Evolutionary conservation across 2,113 vertebrate genomes (phyloP).

Genomic region (Mohoua ochrocephala): DNA sequence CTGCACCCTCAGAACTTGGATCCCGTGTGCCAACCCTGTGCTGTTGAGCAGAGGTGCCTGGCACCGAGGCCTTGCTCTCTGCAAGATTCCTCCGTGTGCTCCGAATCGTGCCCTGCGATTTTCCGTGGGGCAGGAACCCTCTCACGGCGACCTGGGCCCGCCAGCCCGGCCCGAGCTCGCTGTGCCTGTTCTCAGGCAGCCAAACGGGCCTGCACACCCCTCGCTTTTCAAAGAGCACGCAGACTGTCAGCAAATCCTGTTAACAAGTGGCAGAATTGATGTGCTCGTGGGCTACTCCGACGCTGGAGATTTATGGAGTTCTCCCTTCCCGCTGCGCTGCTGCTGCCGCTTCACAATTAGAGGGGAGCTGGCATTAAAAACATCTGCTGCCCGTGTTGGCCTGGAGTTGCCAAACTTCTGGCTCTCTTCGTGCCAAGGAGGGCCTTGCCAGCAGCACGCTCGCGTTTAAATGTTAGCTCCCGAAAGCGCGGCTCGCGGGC

Average conservation of each 20-base stretch:
- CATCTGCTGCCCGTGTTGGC: slow-evolving; percentile 38
- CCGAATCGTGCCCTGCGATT: neutral
- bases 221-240: neutral
- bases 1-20: neutral
- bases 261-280: slow-evolving; percentile 38
- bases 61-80: neutral
- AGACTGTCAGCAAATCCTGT: neutral
- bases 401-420: slow-evolving; percentile 2
- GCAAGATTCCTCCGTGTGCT: fast-evolving
- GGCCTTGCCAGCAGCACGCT: neutral
- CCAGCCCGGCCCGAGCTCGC: neutral
- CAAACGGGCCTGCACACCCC: neutral
- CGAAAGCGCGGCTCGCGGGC: neutral
- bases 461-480: neutral
- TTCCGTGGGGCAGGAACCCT: fast-evolving
- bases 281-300: neutral
- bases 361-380: slow-evolving; percentile 40
- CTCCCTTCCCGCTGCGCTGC: neutral
- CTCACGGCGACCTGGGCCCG: neutral
- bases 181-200: neutral
- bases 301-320: neutral
- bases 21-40: fast-evolving
- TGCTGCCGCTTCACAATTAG: slow-evolving; percentile 47
- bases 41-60: neutral
- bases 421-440: neutral